These are phyloP conservation scores for Flexamia atlantica DNA, from an alignment of 2,888 invertebrate species.

Conservation along the genomic window DNA sequence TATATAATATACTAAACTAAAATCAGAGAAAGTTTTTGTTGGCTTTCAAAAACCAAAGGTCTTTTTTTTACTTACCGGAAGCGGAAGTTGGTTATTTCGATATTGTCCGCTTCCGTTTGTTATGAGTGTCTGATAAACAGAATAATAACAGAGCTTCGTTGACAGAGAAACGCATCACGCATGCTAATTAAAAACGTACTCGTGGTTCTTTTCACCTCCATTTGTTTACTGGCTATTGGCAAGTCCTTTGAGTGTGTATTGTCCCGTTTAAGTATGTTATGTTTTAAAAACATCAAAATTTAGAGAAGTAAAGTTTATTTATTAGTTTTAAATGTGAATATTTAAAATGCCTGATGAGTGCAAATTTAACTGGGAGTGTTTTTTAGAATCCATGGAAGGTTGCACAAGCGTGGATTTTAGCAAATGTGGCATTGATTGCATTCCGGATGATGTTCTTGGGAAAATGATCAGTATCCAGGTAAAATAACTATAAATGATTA, in stretches of 20 bases:
- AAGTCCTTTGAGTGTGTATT: no score
- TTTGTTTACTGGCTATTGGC: neutral
- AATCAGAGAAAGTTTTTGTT: no score
- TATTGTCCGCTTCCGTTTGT: neutral
- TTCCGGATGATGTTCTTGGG: slow-evolving; percentile 1
- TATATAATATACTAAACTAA: no score
- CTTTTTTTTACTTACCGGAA: neutral
- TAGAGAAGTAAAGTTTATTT: no score
- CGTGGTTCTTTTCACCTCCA: neutral
- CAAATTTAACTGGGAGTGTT: neutral
- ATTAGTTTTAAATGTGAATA: no score
- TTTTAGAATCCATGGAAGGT: neutral
- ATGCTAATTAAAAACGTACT: slow-evolving; percentile 1
- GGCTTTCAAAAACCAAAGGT: no score
- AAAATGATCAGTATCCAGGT: slow-evolving; percentile 20
- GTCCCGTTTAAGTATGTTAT: no score
- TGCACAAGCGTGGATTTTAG: slow-evolving; percentile 13
- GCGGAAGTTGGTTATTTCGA: neutral
- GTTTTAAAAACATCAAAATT: no score
- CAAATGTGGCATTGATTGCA: neutral
- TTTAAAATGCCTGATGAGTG: neutral
- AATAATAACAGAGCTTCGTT: neutral
- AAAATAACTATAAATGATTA: no score
- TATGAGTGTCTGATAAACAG: slow-evolving; percentile 9
- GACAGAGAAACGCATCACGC: neutral